phyloP scores from a whole-genome alignment of 2,888 invertebrate genomes.

The Antheraea yamamai region DNA sequence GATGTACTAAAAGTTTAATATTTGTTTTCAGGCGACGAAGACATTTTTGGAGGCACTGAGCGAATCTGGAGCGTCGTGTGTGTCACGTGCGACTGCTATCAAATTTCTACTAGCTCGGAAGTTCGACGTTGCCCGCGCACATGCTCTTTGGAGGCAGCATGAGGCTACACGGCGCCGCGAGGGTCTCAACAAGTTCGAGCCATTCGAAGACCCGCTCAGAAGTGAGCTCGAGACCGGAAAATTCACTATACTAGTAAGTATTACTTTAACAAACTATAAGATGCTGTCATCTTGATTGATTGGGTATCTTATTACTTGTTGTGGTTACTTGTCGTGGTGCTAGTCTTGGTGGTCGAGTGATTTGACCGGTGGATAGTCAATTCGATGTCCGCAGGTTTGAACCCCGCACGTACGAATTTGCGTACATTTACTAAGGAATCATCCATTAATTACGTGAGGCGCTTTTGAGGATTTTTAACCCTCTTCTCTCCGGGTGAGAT shows the following conservation, averaged over 20 bases:
- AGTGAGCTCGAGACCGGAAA: constrained; percentile 95
- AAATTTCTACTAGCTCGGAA: constrained; percentile 96
- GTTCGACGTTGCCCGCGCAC: constrained; percentile 95
- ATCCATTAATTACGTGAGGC: too few species aligned
- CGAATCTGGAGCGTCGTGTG: constrained; percentile 73
- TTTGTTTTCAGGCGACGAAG: constrained; percentile 86
- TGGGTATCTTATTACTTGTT: neutral
- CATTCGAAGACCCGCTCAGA: constrained; percentile 90
- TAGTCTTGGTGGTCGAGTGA: too few species aligned
- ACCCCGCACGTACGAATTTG: too few species aligned
- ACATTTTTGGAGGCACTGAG: constrained; percentile 91
- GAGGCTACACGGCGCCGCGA: constrained; percentile 94
- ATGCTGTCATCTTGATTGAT: neutral
- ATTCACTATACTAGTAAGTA: constrained; percentile 95
- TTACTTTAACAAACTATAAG: neutral
- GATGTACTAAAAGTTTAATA: neutral
- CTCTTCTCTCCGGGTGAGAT: too few species aligned
- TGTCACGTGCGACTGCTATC: constrained; percentile 94
- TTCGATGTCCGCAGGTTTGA: too few species aligned
- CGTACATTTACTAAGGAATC: too few species aligned
- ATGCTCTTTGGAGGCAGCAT: constrained; percentile 95
- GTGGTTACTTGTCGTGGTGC: too few species aligned
- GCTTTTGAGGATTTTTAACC: too few species aligned
- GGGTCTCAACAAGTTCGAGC: constrained; percentile 92
- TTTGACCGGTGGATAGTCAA: neutral